These are phyloP conservation scores for Callipepla squamata DNA, from an alignment of 2,113 vertebrate genomes.

Conservation along the genomic window DNA sequence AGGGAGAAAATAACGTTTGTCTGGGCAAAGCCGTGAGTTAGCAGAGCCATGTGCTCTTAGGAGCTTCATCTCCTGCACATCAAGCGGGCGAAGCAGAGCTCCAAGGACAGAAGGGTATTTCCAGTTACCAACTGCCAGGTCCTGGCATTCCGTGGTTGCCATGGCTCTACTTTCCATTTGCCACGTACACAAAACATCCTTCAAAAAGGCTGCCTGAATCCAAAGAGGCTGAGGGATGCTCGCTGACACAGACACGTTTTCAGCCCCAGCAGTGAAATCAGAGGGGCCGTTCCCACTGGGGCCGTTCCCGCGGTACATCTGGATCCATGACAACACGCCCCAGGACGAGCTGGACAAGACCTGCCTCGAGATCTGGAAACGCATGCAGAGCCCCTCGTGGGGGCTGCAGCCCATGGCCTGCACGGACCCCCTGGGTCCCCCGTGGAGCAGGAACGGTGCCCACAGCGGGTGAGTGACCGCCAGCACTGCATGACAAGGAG, in stretches of 20 bases:
- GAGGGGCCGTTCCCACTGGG: conserved; percentile 66
- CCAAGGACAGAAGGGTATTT: not conserved
- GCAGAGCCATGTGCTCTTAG: accelerated
- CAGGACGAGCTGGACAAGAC: conserved; percentile 78
- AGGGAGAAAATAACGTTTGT: not conserved
- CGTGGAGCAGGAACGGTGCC: not conserved
- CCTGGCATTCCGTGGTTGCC: conserved; percentile 69
- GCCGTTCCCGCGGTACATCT: conserved; percentile 82
- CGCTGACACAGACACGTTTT: not conserved
- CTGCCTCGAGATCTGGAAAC: conserved; percentile 83
- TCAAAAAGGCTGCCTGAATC: not conserved
- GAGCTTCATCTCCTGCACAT: not conserved
- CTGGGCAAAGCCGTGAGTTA: not conserved
- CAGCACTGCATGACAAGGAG: accelerated
- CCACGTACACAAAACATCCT: not conserved
- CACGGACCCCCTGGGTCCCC: not conserved
- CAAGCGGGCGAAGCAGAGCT: not conserved
- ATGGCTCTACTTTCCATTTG: conserved; percentile 42
- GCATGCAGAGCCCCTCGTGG: conserved; percentile 48
- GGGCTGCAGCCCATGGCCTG: conserved; percentile 33
- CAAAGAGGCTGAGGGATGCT: conserved; percentile 50
- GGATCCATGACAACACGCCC: conserved; percentile 81
- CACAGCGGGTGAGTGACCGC: conserved; percentile 63
- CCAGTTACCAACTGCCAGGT: conserved; percentile 39
- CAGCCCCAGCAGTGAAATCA: not conserved